These are phyloP conservation scores for Muscicapa comitata DNA, from an alignment of 2,797 vertebrate species.

Conservation along the genomic window DNA sequence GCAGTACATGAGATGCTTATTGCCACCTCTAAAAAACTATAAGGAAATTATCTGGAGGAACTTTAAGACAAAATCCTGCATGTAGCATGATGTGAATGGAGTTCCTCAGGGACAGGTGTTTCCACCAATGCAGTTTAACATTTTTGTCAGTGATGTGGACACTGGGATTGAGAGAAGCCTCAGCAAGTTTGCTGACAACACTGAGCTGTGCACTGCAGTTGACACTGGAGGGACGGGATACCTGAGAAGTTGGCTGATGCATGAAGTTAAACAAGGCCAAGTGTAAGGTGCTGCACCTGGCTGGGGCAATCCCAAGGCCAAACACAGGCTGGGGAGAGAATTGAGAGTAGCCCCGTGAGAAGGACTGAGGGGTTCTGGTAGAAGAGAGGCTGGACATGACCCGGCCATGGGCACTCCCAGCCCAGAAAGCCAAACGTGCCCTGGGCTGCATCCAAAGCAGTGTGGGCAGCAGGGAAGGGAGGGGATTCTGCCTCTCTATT, in stretches of 20 bases:
- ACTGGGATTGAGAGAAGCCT: background rate
- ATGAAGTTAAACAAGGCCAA: background rate
- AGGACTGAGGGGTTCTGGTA: background rate
- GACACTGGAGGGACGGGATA: background rate
- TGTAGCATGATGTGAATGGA: background rate
- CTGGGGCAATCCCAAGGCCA: background rate
- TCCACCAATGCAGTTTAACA: background rate
- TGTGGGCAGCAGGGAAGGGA: background rate
- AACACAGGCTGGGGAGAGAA: background rate
- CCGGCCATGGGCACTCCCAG: fast-evolving
- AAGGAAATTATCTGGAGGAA: background rate
- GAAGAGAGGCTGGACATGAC: background rate
- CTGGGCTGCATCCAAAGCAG: background rate
- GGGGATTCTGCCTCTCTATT: background rate
- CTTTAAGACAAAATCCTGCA: background rate
- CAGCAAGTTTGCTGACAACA: background rate
- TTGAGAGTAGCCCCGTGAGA: background rate
- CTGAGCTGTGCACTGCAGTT: too few relatives aligned
- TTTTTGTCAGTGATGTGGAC: background rate
- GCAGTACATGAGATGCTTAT: background rate
- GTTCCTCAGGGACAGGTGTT: background rate
- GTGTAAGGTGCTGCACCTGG: background rate
- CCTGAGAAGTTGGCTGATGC: background rate
- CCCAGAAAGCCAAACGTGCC: background rate
- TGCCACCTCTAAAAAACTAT: background rate